These are phyloP conservation scores for Hycleus cichorii DNA, from an alignment of 1,140 invertebrate genomes.

Conservation along the genomic window DNA sequence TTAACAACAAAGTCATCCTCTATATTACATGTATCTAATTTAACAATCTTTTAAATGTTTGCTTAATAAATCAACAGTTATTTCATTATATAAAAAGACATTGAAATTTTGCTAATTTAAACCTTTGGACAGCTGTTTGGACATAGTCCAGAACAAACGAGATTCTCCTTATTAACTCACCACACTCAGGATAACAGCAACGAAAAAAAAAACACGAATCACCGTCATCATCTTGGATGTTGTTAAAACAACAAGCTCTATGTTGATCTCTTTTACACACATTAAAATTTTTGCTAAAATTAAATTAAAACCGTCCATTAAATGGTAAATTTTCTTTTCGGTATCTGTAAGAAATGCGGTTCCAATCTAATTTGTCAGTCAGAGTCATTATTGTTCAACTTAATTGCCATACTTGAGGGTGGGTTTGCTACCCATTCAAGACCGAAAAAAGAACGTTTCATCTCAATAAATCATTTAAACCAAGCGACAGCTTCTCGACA, in stretches of 20 bases:
- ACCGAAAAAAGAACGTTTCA: background rate
- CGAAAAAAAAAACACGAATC: background rate
- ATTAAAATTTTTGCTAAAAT: no score
- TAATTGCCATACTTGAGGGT: conserved; percentile 9
- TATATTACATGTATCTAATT: conserved; percentile 1
- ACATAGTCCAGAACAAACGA: conserved; percentile 8
- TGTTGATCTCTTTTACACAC: no score
- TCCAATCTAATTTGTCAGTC: conserved; percentile 9
- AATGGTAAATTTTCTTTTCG: no score
- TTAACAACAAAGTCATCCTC: background rate
- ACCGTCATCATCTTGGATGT: no score
- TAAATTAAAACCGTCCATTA: no score
- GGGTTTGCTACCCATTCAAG: background rate
- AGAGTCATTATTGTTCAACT: conserved; percentile 5
- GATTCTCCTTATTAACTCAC: conserved; percentile 15
- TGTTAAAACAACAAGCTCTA: no score
- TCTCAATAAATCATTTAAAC: conserved; percentile 13
- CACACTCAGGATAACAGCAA: background rate
- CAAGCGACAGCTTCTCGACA: conserved; percentile 5
- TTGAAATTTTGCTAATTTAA: conserved; percentile 18
- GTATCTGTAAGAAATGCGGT: no score
- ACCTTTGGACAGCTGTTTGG: conserved; percentile 19
- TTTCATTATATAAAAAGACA: conserved; percentile 8
- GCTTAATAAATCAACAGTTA: conserved; percentile 12
- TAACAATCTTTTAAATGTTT: conserved; percentile 10